A percentile compares a stretch with the other conserved stretches of the same genome.
Conservation (phyloP, 2,113 vertebrate genomes). For the Australoheros scitulus region DNA sequence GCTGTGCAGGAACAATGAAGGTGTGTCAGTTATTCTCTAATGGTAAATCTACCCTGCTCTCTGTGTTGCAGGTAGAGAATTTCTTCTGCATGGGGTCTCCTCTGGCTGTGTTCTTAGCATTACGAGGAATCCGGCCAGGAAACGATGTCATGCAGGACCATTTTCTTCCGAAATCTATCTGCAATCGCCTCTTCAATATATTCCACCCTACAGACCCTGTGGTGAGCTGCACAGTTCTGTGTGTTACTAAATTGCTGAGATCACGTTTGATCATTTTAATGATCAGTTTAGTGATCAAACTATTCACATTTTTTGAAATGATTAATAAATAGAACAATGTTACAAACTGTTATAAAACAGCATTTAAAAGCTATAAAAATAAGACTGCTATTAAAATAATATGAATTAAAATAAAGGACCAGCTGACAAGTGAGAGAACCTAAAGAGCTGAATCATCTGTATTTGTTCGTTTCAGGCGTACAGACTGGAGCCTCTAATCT, state of each 20-base stretch:
- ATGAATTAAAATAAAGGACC: not conserved
- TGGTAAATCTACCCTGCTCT: not conserved
- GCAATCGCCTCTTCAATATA: conserved; percentile 92
- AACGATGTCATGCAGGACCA: conserved; percentile 88
- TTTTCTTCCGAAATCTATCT: conserved; percentile 91
- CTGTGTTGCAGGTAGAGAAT: conserved; percentile 89
- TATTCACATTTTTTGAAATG: not conserved
- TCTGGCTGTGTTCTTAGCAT: conserved; percentile 91
- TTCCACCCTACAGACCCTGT: conserved; percentile 98
- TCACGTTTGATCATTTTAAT: not conserved
- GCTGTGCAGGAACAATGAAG: not conserved
- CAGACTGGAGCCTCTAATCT: conserved; percentile 91
- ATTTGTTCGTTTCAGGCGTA: conserved; percentile 84
- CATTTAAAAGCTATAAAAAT: too few species aligned
- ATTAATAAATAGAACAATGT: not conserved
- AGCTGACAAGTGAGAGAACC: not conserved
- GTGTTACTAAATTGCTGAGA: not conserved
- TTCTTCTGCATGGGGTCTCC: conserved; percentile 99
- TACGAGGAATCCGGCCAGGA: conserved; percentile 91
- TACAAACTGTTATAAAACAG: not conserved
- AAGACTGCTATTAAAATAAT: too few species aligned
- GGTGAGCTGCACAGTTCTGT: conserved; percentile 79
- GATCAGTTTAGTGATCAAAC: not conserved
- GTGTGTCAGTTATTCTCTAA: not conserved
- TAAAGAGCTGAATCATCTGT: not conserved